Conservation (phyloP, 1,140 invertebrate genomes). For the Matsumurasca onukii region DNA sequence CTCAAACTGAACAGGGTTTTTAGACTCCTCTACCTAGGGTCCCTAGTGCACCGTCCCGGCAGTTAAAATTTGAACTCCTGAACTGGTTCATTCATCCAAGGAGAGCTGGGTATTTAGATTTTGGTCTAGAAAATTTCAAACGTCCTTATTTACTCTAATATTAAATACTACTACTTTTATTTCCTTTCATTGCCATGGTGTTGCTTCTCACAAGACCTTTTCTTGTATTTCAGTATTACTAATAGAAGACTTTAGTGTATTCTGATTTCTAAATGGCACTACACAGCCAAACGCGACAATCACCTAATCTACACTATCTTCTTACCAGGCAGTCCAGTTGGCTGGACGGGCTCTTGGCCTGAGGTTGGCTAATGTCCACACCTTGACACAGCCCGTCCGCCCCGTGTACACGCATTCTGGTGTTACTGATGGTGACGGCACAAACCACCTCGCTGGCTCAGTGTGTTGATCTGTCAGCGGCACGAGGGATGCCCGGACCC, state of each 20-base stretch:
- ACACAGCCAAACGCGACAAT: not conserved
- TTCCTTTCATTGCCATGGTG: not conserved
- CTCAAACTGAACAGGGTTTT: too few relatives aligned
- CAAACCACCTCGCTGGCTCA: conserved; percentile 94
- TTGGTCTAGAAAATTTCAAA: not conserved
- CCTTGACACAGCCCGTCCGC: conserved; percentile 97
- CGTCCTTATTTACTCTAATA: not conserved
- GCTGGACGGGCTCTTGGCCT: conserved; percentile 77
- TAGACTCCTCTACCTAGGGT: too few relatives aligned
- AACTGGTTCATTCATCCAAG: too few relatives aligned
- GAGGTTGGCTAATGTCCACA: conserved; percentile 88
- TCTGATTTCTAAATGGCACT: too few relatives aligned
- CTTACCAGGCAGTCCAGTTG: conserved; percentile 90
- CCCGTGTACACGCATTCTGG: conserved; percentile 96
- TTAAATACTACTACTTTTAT: not conserved
- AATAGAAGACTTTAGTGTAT: too few relatives aligned
- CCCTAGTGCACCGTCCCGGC: too few relatives aligned
- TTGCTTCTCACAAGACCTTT: not conserved
- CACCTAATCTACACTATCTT: conserved; percentile 28
- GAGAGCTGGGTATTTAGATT: too few relatives aligned
- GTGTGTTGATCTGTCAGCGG: conserved; percentile 87
- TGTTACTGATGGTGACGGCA: conserved; percentile 83
- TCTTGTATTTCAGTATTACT: not conserved
- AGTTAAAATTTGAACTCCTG: too few relatives aligned
- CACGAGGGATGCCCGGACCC: conserved; percentile 90